A percentile compares a stretch with the other conserved stretches of the same genome.
Evolutionary conservation across 2,888 invertebrate species (phyloP).

Genomic region (Fragum whitleyi): DNA sequence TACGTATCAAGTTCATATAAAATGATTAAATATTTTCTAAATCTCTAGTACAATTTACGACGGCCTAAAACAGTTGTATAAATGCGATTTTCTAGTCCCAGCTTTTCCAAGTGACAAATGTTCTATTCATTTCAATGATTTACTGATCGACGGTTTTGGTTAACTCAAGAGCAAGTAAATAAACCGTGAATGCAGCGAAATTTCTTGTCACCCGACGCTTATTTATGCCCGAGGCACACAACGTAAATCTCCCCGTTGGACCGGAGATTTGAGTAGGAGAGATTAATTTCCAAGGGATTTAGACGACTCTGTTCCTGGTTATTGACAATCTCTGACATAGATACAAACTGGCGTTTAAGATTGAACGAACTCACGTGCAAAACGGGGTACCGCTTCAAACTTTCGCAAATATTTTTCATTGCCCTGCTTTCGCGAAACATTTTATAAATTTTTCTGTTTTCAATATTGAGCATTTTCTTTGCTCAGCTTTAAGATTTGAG

Average conservation of each 20-base stretch:
- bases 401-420: no score
- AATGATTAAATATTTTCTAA: slow-evolving; percentile 24
- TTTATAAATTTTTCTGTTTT: no score
- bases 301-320: neutral
- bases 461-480: no score
- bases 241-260: slow-evolving; percentile 49
- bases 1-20: neutral
- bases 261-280: slow-evolving; percentile 47
- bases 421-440: no score
- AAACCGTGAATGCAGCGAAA: slow-evolving; percentile 44
- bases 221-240: slow-evolving; percentile 50
- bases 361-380: no score
- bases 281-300: slow-evolving; percentile 59
- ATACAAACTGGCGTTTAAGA: no score
- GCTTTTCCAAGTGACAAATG: slow-evolving; percentile 31
- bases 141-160: slow-evolving; percentile 45
- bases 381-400: no score
- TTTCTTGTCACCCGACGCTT: slow-evolving; percentile 42
- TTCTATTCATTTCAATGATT: slow-evolving; percentile 49
- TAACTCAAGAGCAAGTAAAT: slow-evolving; percentile 50
- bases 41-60: slow-evolving; percentile 19
- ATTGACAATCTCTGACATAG: no score
- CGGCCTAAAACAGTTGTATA: slow-evolving; percentile 24
- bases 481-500: no score
- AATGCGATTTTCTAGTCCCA: slow-evolving; percentile 21